phyloP scores from a whole-genome alignment of 2,113 vertebrate genomes.

The Myrmophylax atrothorax region DNA sequence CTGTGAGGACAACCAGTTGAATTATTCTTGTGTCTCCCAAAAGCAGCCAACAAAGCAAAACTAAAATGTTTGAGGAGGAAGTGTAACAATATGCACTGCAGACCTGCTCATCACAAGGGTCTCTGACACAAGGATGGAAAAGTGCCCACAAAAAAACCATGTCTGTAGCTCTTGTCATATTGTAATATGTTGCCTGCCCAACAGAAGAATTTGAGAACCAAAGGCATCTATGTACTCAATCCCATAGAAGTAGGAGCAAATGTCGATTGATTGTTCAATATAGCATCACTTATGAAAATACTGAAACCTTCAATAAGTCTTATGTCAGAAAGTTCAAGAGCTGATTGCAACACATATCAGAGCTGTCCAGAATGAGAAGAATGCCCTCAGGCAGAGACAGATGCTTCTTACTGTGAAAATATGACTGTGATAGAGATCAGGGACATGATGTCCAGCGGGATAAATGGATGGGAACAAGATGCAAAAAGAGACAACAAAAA shows the following conservation, averaged over 20 bases:
- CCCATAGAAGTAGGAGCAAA: neutral
- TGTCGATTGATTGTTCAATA: neutral
- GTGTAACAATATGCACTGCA: neutral
- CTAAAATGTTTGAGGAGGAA: neutral
- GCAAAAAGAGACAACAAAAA: neutral
- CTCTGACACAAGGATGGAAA: neutral
- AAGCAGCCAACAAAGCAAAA: neutral
- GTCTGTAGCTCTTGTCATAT: neutral
- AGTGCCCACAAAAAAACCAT: neutral
- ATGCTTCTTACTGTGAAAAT: neutral
- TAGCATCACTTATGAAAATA: neutral
- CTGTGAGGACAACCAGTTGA: neutral
- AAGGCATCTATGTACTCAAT: neutral
- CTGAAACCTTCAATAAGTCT: neutral
- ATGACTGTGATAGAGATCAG: neutral
- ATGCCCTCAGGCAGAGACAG: neutral
- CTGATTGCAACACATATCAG: neutral
- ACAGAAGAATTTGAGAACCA: neutral
- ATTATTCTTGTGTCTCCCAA: neutral
- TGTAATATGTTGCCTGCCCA: neutral
- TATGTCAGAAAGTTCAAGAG: neutral
- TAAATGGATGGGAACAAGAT: neutral
- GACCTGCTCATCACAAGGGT: neutral
- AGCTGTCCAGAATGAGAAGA: neutral
- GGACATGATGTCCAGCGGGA: neutral